phyloP scores from a whole-genome alignment of 2,888 invertebrate genomes.

The Acheta domesticus region DNA sequence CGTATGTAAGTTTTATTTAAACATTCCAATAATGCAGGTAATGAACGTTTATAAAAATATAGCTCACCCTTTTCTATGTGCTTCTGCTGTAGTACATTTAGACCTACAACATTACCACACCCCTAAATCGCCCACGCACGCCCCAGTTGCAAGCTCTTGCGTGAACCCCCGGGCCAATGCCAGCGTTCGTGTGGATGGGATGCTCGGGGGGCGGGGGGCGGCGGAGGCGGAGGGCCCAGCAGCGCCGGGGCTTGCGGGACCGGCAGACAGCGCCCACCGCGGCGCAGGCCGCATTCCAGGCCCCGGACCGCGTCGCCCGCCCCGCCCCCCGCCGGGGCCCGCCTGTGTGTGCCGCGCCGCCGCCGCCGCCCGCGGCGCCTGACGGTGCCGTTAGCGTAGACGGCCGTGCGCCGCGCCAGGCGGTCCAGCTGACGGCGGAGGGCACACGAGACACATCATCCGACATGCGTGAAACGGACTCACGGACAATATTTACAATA shows the following conservation, averaged over 20 bases:
- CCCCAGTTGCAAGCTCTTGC: no score
- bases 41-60: no score
- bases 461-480: no score
- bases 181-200: no score
- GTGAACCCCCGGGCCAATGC: no score
- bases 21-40: no score
- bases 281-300: neutral
- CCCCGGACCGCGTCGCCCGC: neutral
- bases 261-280: constrained; percentile 18
- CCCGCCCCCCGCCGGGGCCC: neutral
- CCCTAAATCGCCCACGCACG: no score
- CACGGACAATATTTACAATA: no score
- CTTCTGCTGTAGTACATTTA: no score
- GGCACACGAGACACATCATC: neutral
- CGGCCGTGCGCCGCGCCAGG: neutral
- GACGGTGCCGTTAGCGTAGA: neutral
- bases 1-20: no score
- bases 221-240: neutral
- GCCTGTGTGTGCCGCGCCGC: neutral
- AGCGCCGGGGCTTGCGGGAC: neutral
- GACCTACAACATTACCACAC: no score
- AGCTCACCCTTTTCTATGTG: no score
- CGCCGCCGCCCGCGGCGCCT: neutral
- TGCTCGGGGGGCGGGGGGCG: neutral
- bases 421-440: neutral